These are phyloP conservation scores for Agrotis ipsilon DNA, from an alignment of 2,888 invertebrate species.

Conservation along the genomic window DNA sequence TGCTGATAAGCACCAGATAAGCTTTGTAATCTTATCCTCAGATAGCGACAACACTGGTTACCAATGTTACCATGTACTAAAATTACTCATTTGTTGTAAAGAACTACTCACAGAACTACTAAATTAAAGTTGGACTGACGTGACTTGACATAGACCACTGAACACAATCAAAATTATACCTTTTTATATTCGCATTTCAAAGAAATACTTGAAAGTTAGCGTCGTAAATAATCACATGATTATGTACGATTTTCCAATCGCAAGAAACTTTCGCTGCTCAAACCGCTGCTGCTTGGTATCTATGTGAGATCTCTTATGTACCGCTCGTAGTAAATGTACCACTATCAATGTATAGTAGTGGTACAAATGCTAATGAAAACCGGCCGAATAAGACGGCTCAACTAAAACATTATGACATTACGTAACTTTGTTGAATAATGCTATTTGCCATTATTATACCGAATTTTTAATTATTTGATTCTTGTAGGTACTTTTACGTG, in stretches of 20 bases:
- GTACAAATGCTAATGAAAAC: constrained; percentile 52
- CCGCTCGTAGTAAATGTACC: constrained; percentile 28
- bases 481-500: constrained; percentile 76
- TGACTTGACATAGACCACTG: constrained; percentile 1
- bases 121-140: constrained; percentile 27
- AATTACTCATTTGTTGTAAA: constrained; percentile 18
- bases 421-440: constrained; percentile 66
- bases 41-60: constrained; percentile 23
- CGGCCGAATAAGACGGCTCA: constrained; percentile 41
- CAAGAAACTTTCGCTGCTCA: constrained; percentile 61
- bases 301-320: constrained; percentile 50
- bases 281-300: constrained; percentile 38
- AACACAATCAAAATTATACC: constrained; percentile 21
- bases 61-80: constrained; percentile 26
- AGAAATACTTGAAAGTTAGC: constrained; percentile 54
- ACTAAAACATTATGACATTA: constrained; percentile 63
- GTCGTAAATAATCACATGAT: constrained; percentile 61
- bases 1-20: constrained; percentile 34
- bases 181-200: constrained; percentile 30
- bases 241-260: constrained; percentile 60
- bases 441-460: constrained; percentile 53
- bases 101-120: neutral
- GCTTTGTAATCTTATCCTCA: constrained; percentile 28
- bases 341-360: constrained; percentile 22
- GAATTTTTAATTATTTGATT: constrained; percentile 71